These are phyloP conservation scores for Bicyclus anynana DNA, from an alignment of 1,140 invertebrate species.

Conservation along the genomic window DNA sequence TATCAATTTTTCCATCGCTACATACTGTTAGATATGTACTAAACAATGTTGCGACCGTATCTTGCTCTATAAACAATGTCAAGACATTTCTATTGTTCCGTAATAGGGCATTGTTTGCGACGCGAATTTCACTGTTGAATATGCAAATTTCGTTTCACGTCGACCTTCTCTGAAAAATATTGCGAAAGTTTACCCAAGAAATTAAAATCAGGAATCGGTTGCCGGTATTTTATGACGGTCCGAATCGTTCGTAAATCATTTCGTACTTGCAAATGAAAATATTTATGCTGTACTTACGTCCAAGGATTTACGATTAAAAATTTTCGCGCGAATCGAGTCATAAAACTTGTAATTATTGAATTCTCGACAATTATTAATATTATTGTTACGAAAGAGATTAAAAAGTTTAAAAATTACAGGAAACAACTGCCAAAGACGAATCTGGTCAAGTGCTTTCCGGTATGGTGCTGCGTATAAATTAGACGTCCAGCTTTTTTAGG, in stretches of 20 bases:
- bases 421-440: no score
- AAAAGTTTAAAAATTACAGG: no score
- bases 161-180: slow-evolving; percentile 61
- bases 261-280: slow-evolving; percentile 12
- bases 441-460: no score
- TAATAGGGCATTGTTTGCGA: slow-evolving; percentile 69
- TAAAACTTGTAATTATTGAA: background rate
- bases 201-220: slow-evolving; percentile 56
- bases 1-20: background rate
- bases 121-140: slow-evolving; percentile 66
- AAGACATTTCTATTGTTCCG: slow-evolving; percentile 66
- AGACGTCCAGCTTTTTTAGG: no score
- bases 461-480: no score
- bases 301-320: slow-evolving; percentile 7
- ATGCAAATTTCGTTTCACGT: slow-evolving; percentile 57
- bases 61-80: slow-evolving; percentile 42
- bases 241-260: slow-evolving; percentile 10
- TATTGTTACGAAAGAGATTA: background rate
- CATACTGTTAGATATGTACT: background rate
- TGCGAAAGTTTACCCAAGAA: slow-evolving; percentile 61
- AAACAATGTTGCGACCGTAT: slow-evolving; percentile 2
- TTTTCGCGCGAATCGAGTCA: slow-evolving; percentile 1
- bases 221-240: slow-evolving; percentile 19
- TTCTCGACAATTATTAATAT: background rate
- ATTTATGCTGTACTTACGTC: slow-evolving; percentile 8